Percentiles rank a stretch among this genome's conserved stretches.
phyloP scores from a whole-genome alignment of 2,113 vertebrate species.

The Heterocephalus glaber region DNA sequence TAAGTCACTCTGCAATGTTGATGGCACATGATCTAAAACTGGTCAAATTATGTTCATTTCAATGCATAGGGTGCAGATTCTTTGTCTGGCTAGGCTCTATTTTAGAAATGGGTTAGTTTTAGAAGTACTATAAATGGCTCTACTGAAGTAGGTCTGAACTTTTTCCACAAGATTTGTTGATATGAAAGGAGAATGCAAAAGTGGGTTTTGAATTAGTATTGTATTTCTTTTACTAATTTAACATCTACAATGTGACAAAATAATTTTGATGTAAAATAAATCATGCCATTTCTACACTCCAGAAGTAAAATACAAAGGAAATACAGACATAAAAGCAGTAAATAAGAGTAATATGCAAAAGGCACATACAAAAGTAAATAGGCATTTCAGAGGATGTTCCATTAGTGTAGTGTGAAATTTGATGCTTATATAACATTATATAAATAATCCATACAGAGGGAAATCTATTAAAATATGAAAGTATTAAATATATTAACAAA shows the following conservation, averaged over 20 bases:
- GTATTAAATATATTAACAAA: not conserved
- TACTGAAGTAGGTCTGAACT: not conserved
- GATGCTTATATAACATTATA: not conserved
- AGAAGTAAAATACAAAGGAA: not conserved
- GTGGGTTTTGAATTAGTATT: not conserved
- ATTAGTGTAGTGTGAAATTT: not conserved
- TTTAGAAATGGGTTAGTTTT: slow-evolving; percentile 29
- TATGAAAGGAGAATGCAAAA: slow-evolving; percentile 29
- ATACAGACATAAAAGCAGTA: not conserved
- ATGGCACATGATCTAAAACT: slow-evolving; percentile 26
- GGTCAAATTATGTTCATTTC: not conserved
- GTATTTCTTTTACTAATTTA: not conserved
- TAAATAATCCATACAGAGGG: not conserved
- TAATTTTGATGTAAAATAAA: not conserved
- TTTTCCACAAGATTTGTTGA: not conserved
- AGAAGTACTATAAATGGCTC: not conserved
- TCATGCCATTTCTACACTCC: not conserved
- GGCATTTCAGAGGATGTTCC: not conserved
- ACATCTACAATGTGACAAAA: not conserved
- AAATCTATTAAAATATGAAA: not conserved
- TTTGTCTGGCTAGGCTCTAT: not conserved
- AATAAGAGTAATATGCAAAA: not conserved
- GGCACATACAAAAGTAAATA: not conserved
- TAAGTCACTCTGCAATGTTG: slow-evolving; percentile 14
- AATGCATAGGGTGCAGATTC: not conserved